Percentiles rank a stretch among this genome's conserved stretches.
Conservation (phyloP, 30 jellyfish, hydroid and myxozoan genomes). For the Aurelia aurita region DNA sequence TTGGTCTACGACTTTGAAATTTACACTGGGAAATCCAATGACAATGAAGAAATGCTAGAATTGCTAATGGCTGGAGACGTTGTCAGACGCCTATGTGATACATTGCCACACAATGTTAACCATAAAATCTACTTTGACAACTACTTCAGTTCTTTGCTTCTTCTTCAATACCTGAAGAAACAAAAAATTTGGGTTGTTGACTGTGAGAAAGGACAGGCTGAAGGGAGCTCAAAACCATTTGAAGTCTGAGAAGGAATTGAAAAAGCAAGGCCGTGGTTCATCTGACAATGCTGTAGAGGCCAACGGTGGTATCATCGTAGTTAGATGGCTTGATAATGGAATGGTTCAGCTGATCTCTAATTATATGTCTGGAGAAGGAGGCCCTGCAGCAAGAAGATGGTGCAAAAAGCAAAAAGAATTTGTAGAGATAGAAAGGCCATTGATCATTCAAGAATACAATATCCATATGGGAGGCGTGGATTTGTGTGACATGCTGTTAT, state of each 20-base stretch:
- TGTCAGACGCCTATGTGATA: neutral
- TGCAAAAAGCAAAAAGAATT: neutral
- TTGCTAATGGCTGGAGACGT: slow-evolving; percentile 1
- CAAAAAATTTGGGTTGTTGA: neutral
- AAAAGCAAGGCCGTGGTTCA: neutral
- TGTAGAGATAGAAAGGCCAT: slow-evolving; percentile 11
- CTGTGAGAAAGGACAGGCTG: neutral
- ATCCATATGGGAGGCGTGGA: too few relatives aligned
- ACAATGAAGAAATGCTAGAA: neutral
- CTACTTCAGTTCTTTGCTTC: neutral
- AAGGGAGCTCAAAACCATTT: neutral
- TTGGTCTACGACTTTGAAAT: neutral
- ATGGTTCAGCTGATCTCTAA: slow-evolving; percentile 34
- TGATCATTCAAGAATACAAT: slow-evolving; percentile 12
- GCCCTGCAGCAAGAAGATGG: slow-evolving; percentile 43
- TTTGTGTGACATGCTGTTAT: too few relatives aligned
- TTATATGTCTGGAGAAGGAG: slow-evolving; percentile 11
- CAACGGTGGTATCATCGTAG: neutral
- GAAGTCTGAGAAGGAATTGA: neutral
- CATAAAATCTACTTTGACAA: neutral
- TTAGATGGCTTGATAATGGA: slow-evolving; percentile 20
- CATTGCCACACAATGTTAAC: neutral
- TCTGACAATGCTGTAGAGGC: slow-evolving; percentile 4
- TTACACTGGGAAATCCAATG: neutral
- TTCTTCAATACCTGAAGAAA: neutral